Conservation (phyloP, 2,797 vertebrate genomes). For the Bryconaethiops microstoma region DNA sequence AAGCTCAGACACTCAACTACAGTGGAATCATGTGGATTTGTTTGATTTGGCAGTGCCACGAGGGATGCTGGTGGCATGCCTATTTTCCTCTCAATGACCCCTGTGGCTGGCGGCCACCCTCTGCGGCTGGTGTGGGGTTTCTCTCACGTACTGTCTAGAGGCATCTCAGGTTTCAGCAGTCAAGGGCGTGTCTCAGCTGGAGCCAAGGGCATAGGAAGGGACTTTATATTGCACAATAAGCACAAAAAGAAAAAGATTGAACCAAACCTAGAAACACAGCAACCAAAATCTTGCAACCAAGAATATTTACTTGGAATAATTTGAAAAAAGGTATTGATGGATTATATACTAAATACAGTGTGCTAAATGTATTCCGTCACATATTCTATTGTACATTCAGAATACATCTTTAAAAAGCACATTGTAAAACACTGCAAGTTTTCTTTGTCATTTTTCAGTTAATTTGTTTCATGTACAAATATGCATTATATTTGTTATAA, state of each 20-base stretch:
- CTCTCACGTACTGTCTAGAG: constrained; percentile 6
- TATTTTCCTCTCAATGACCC: constrained; percentile 27
- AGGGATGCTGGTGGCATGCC: constrained; percentile 13
- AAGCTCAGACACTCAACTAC: background rate
- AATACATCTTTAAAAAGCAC: no score
- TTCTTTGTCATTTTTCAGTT: no score
- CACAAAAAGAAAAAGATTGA: constrained; percentile 15
- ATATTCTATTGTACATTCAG: no score
- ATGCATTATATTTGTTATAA: no score
- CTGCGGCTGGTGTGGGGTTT: constrained; percentile 33
- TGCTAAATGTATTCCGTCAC: no score
- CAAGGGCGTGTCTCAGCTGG: constrained; percentile 36
- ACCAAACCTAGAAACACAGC: background rate
- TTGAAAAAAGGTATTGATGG: no score
- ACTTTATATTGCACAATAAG: background rate
- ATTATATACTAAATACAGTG: no score
- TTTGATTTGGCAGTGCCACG: constrained; percentile 34
- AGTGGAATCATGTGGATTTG: constrained; percentile 3
- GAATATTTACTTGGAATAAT: no score
- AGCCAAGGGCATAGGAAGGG: constrained; percentile 1
- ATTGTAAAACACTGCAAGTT: no score
- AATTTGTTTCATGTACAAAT: no score
- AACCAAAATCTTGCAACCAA: background rate
- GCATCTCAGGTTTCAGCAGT: constrained; percentile 45
- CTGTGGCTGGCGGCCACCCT: constrained; percentile 14